Conservation (phyloP, 2,888 invertebrate genomes). For the Phorcus lineatus region DNA sequence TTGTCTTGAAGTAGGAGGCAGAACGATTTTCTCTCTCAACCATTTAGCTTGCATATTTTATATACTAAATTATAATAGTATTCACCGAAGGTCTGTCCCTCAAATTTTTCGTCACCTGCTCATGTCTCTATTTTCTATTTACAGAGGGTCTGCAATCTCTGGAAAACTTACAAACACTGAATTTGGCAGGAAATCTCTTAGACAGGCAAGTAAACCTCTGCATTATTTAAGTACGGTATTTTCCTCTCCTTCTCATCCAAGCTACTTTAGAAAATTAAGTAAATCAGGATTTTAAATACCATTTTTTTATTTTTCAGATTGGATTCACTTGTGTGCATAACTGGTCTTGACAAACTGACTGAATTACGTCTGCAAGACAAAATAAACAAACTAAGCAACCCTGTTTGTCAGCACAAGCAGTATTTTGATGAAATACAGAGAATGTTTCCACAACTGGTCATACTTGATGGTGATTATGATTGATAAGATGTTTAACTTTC, state of each 20-base stretch:
- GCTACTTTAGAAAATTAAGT: no score
- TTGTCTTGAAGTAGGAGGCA: no score
- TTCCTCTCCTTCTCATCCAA: not conserved
- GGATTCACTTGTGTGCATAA: constrained; percentile 58
- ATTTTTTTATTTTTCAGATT: constrained; percentile 50
- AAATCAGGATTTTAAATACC: no score
- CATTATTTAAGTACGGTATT: not conserved
- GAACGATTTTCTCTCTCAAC: no score
- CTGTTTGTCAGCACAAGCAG: constrained; percentile 61
- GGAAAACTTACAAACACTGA: constrained; percentile 64
- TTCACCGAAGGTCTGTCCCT: no score
- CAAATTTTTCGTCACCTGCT: no score
- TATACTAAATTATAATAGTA: no score
- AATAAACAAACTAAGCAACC: constrained; percentile 62
- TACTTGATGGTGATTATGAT: constrained; percentile 34
- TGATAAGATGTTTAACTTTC: no score
- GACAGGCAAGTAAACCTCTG: constrained; percentile 51
- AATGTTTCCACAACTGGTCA: constrained; percentile 60
- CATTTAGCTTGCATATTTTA: no score
- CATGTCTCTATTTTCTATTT: constrained; percentile 9
- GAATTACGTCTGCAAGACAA: constrained; percentile 60
- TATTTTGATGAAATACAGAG: constrained; percentile 55
- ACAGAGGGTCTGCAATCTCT: constrained; percentile 67
- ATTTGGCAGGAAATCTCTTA: constrained; percentile 68
- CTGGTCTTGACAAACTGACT: constrained; percentile 61